phyloP scores from a whole-genome alignment of 2,113 vertebrate species.

The Thalassoma bifasciatum region DNA sequence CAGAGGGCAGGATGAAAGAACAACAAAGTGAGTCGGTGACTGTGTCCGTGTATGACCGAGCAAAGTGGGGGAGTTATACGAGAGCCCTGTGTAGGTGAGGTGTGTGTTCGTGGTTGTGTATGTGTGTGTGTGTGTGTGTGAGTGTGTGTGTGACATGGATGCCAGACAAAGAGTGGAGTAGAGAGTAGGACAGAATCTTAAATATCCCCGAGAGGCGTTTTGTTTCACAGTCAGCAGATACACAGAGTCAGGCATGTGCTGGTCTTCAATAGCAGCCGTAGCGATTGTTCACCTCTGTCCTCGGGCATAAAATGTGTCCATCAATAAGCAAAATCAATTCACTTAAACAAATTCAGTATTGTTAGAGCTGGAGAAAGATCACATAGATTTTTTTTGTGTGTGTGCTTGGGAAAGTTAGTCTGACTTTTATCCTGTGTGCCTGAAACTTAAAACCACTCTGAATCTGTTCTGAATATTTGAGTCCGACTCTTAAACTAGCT shows the following conservation, averaged over 20 bases:
- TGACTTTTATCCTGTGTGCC: background rate
- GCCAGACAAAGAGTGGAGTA: slow-evolving; percentile 44
- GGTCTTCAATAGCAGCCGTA: slow-evolving; percentile 41
- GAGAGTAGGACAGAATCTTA: slow-evolving; percentile 64
- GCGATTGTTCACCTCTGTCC: slow-evolving; percentile 14
- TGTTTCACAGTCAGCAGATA: slow-evolving; percentile 65
- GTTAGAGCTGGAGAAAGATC: background rate
- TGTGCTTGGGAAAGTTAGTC: background rate
- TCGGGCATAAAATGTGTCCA: background rate
- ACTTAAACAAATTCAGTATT: background rate
- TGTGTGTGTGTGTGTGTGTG: slow-evolving; percentile 38
- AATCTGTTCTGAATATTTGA: background rate
- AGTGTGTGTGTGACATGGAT: slow-evolving; percentile 39
- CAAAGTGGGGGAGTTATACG: slow-evolving; percentile 33
- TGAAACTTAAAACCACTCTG: background rate
- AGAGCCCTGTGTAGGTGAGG: slow-evolving; percentile 34
- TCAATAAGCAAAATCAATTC: slow-evolving; percentile 26
- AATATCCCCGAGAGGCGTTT: slow-evolving; percentile 59
- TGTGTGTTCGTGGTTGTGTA: slow-evolving; percentile 22
- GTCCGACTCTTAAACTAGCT: too few relatives aligned
- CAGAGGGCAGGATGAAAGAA: slow-evolving; percentile 39
- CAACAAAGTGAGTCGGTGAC: slow-evolving; percentile 39
- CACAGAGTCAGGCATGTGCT: slow-evolving; percentile 43
- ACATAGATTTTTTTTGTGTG: background rate
- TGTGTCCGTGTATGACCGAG: slow-evolving; percentile 38